Evolutionary conservation across 2,113 vertebrate species (phyloP), one percentile per base, ranked within the genome.

Genomic region (Bubo blakistoni): DNA sequence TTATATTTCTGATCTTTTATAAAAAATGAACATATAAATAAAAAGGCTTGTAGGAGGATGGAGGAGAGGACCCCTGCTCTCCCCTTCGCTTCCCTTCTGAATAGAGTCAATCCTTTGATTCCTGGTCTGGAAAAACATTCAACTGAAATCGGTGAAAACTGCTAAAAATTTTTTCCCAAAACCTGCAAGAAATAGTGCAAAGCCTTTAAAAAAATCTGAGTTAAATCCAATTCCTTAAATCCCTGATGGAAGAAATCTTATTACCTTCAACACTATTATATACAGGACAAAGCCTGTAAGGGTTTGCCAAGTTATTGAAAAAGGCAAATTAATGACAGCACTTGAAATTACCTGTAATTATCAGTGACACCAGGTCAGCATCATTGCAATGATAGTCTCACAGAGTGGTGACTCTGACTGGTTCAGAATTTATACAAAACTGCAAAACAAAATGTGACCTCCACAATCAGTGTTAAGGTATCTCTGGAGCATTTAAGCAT

Each of bases 341-440:
- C 52, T 96, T 89, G 92, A 94, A 95, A 96, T 94, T 96, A 97
- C 91, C 97, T 95, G 94, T 96, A 97, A 96, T 97, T 97, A 97
- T 96, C 96, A 93, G 69, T 96, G 96, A 92, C 95, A 96, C 62
- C 0, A 0, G 94, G 95, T 94, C 94, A 95, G 91, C 67, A 87
- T 85, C 93, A 83, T 55, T 79, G 74, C 92, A 89, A 36, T 87
- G 95, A 57, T 42, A 91, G 81, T 74, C 86, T 94, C 77, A 67
- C 38, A 30, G 72, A 82, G 55, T 38, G 70, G 73, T 88, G 67
- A 46, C 66, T 95, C 61, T 92, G 69, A 63, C 40, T 89, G 80
- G 42, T 89, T 90, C 1, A 0, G 51, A 90, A 93, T 94, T 95
- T 76, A 89, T 80, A 88, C 81, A 90, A 85, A 93, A 89, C 55